phyloP scores from a whole-genome alignment of 2,797 vertebrate genomes.

The Thunnus albacares region DNA sequence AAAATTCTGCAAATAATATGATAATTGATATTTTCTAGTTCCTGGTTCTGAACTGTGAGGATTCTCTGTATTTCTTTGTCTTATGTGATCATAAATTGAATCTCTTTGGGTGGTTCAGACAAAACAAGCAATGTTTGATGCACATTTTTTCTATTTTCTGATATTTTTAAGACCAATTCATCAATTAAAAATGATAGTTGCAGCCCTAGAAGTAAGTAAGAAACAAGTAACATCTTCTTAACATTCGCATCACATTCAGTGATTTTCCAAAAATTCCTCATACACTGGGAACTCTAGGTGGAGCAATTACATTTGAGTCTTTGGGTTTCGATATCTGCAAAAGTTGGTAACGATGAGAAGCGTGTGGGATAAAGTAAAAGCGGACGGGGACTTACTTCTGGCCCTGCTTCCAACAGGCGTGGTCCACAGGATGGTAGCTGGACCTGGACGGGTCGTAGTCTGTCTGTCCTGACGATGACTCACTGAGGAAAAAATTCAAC shows the following conservation, averaged over 20 bases:
- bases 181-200: background rate
- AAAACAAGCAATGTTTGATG: background rate
- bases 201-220: background rate
- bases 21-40: too few species aligned
- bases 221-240: background rate
- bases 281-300: background rate
- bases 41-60: too few species aligned
- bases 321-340: background rate
- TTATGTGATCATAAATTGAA: too few species aligned
- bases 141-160: too few species aligned
- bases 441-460: constrained; percentile 87
- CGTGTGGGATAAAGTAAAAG: background rate
- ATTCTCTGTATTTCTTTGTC: too few species aligned
- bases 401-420: constrained; percentile 90
- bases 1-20: too few species aligned
- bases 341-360: background rate
- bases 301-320: background rate
- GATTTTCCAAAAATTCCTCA: background rate
- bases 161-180: too few species aligned
- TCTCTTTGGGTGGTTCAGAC: background rate
- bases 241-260: background rate
- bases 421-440: constrained; percentile 89
- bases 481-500: constrained; percentile 56
- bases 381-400: constrained; percentile 84
- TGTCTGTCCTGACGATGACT: constrained; percentile 62